Evolutionary conservation across 2,113 vertebrate species (phyloP), one percentile per base, ranked within the genome.

Genomic region (Podarcis cretensis): DNA sequence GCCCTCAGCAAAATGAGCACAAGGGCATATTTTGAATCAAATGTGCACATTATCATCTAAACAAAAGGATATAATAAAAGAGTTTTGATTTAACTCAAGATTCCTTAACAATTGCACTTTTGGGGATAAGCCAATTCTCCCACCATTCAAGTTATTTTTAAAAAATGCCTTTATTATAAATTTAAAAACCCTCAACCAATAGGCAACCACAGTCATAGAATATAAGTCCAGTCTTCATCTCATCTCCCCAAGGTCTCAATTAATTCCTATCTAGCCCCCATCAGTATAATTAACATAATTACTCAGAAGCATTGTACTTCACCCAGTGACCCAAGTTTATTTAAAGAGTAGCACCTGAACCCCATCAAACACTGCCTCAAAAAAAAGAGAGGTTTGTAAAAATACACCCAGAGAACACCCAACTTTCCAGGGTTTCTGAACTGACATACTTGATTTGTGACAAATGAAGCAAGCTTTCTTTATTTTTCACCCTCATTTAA

Each of bases 271-370:
- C 89, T 93, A 91, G 87, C 21, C 77, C 86, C 88, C 78, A 91
- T 74, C 87, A 90, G 30, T 92, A 83, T 79, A 90, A 92, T 81
- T 81, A 90, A 86, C 84, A 87, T 90, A 94, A 92, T 92, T 86
- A 92, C 86, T 89, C 88, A 92, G 81, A 87, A 87, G 85, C 1
- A 0, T 48, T 89, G 69, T 18, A 92, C 69, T 89, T 88, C 92
- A 94, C 91, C 35, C 80, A 94, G 71, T 95, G 92, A 93, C 87
- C 48, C 84, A 87, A 84, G 30, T 87, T 81, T 89, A 89, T 90
- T 89, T 76, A 92, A 87, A 92, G 76, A 7, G 7, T 76, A 86
- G 68, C 74, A 91, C 63, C 90, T 95, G 90, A 71, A 91, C 82
- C 74, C 73, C 73, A 48, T 48, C 54, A 79, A 94, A 87, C 75